phyloP scores from a whole-genome alignment of 2,888 invertebrate genomes.

The Drosophila robusta region DNA sequence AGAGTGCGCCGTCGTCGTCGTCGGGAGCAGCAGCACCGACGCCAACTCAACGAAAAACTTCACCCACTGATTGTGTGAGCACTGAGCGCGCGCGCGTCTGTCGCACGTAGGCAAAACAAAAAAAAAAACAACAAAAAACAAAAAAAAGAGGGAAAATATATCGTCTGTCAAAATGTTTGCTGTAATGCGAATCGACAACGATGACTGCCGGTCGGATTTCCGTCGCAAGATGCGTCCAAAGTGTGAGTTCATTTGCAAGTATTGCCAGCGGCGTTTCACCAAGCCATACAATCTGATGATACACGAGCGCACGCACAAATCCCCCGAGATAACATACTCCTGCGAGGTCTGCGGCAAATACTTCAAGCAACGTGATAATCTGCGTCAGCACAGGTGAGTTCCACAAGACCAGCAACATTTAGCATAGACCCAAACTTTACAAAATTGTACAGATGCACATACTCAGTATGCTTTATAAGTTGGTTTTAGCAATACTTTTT shows the following conservation, averaged over 20 bases:
- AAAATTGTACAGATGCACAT: slow-evolving; percentile 27
- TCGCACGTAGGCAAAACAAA: slow-evolving; percentile 42
- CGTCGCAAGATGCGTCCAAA: slow-evolving; percentile 95
- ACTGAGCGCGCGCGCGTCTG: slow-evolving; percentile 45
- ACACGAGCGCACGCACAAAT: slow-evolving; percentile 99
- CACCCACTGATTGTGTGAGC: slow-evolving; percentile 55
- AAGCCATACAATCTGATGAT: slow-evolving; percentile 99
- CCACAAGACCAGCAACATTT: neutral
- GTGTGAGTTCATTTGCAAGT: slow-evolving; percentile 99
- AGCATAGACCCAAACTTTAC: neutral
- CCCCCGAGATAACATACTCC: slow-evolving; percentile 97
- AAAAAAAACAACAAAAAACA: slow-evolving; percentile 20
- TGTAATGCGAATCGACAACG: slow-evolving; percentile 95
- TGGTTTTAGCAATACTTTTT: slow-evolving; percentile 2
- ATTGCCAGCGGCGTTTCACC: slow-evolving; percentile 98
- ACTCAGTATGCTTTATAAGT: slow-evolving; percentile 6
- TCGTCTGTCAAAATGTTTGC: slow-evolving; percentile 90
- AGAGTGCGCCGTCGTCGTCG: slow-evolving; percentile 2
- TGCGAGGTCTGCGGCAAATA: slow-evolving; percentile 99
- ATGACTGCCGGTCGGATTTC: slow-evolving; percentile 94
- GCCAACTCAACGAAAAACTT: slow-evolving; percentile 31
- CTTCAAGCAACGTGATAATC: slow-evolving; percentile 98
- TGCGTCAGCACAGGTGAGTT: slow-evolving; percentile 95
- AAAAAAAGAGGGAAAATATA: slow-evolving; percentile 63
- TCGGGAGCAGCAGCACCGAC: slow-evolving; percentile 23